Conservation (phyloP, 1,140 invertebrate genomes). For the Cotesia chilonis region DNA sequence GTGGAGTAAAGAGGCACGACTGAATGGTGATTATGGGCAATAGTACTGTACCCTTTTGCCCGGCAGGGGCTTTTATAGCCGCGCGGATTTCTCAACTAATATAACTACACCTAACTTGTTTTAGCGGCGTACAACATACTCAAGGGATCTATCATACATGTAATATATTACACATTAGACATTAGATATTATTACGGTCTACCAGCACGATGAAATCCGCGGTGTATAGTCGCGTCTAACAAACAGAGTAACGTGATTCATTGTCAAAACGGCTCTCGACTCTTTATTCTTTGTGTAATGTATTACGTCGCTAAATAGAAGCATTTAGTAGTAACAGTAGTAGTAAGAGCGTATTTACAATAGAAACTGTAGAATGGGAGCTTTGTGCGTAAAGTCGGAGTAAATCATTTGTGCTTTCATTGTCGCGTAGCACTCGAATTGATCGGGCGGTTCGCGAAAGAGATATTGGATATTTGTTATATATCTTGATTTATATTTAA, state of each 20-base stretch:
- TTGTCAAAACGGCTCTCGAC: no score
- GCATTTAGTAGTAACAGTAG: no score
- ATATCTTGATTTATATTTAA: background rate
- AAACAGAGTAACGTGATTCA: no score
- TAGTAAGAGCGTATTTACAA: no score
- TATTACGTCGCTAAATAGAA: no score
- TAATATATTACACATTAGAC: no score
- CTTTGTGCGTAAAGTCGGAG: background rate
- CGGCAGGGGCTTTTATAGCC: conserved; percentile 30
- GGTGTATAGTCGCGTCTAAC: no score
- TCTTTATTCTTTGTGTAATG: no score
- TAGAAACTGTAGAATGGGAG: background rate
- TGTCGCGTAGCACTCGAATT: background rate
- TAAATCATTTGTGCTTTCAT: no score
- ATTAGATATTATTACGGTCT: no score
- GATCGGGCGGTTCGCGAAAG: background rate
- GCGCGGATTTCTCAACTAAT: conserved; percentile 7
- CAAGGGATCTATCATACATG: background rate
- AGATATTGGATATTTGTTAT: background rate
- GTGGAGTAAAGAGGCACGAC: conserved; percentile 24
- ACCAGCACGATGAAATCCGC: no score
- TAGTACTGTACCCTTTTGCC: conserved; percentile 30
- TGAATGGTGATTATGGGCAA: conserved; percentile 35
- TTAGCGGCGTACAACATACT: background rate
- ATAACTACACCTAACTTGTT: conserved; percentile 9